Evolutionary conservation across 2,888 invertebrate genomes (phyloP).

Genomic region (Noctua janthina): DNA sequence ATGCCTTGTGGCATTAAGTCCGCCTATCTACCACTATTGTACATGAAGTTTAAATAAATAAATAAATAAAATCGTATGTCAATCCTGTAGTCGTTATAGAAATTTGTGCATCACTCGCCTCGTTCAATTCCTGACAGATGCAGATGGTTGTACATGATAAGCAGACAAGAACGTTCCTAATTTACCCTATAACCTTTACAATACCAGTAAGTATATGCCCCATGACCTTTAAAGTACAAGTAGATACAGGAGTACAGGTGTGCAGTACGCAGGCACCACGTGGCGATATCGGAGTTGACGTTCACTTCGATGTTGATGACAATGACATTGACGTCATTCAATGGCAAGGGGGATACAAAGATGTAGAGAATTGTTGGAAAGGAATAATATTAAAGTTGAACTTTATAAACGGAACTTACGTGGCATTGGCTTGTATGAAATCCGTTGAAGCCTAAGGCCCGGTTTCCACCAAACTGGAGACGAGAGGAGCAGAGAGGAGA

Average conservation of each 20-base stretch:
- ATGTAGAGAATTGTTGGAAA: constrained; percentile 9
- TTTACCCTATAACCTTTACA: not conserved
- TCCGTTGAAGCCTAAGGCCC: not conserved
- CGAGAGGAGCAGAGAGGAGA: too few species aligned
- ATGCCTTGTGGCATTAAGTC: too few species aligned
- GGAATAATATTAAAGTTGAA: not conserved
- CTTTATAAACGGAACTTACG: too few species aligned
- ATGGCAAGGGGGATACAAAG: constrained; percentile 17
- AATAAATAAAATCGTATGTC: too few species aligned
- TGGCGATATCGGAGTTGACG: constrained; percentile 34
- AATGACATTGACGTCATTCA: constrained; percentile 62
- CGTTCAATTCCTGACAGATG: not conserved
- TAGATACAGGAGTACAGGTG: not conserved
- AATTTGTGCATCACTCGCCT: not conserved
- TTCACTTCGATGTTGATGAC: constrained; percentile 59
- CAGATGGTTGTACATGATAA: not conserved
- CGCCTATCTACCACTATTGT: too few species aligned
- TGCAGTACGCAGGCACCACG: constrained; percentile 35
- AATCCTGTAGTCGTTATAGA: too few species aligned
- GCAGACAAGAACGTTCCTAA: not conserved
- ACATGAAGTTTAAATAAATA: not conserved
- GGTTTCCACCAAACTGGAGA: too few species aligned
- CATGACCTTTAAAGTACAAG: constrained; percentile 3
- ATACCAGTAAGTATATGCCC: not conserved
- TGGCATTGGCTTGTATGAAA: not conserved